A percentile compares a stretch with the other conserved stretches of the same genome.
These are phyloP conservation scores for Aphaenogaster rudis DNA, from an alignment of 1,140 invertebrate genomes.

Conservation along the genomic window DNA sequence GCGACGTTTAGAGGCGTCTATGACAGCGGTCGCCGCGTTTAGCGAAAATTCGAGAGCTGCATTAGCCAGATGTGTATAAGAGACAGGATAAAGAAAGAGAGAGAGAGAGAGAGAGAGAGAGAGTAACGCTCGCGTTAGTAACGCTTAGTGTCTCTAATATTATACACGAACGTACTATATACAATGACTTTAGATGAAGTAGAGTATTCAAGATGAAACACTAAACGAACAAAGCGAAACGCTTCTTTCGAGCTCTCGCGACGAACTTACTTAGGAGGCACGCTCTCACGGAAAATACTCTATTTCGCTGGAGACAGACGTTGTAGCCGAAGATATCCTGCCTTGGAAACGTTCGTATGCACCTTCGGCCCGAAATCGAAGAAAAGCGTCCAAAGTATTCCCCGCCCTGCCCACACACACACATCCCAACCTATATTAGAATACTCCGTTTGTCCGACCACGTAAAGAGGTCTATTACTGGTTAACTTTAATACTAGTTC, in stretches of 20 bases:
- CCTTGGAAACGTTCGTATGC: constrained; percentile 25
- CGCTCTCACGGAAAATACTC: constrained; percentile 24
- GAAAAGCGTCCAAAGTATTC: constrained; percentile 39
- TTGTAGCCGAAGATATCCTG: neutral
- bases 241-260: constrained; percentile 55
- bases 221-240: constrained; percentile 22
- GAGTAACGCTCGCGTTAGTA: constrained; percentile 62
- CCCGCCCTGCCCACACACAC: neutral
- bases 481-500: constrained; percentile 47
- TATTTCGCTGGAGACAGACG: constrained; percentile 50
- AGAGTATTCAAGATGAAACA: constrained; percentile 50
- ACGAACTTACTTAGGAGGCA: constrained; percentile 40
- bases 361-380: constrained; percentile 16
- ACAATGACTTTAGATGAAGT: constrained; percentile 63
- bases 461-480: constrained; percentile 37
- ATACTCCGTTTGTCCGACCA: constrained; percentile 62
- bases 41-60: constrained; percentile 73
- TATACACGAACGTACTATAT: constrained; percentile 63
- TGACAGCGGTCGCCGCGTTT: constrained; percentile 45
- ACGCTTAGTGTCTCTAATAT: constrained; percentile 71
- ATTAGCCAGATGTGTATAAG: too few relatives aligned
- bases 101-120: constrained; percentile 23
- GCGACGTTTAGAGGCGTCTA: neutral
- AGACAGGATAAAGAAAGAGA: too few relatives aligned
- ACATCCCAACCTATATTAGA: constrained; percentile 15